A percentile compares a stretch with the other conserved stretches of the same genome.
Conservation (phyloP, 2,113 vertebrate genomes). For the Phodopus roborovskii region DNA sequence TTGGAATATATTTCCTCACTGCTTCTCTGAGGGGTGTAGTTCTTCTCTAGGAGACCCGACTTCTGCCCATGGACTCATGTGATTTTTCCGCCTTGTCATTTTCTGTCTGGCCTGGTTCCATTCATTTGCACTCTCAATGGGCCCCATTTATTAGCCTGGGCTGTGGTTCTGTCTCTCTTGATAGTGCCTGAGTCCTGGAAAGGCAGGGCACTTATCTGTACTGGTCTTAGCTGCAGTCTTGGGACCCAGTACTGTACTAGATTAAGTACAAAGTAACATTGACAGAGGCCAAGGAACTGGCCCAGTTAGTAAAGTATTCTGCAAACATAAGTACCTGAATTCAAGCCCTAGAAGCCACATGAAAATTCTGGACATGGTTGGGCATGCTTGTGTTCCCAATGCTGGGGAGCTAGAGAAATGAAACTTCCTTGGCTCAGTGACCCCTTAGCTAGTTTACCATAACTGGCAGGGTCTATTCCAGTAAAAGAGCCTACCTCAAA, state of each 20-base stretch:
- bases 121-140: not conserved
- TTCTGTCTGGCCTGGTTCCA: no score
- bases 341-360: not conserved
- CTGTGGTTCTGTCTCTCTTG: not conserved
- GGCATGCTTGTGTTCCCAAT: not conserved
- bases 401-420: not conserved
- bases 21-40: not conserved
- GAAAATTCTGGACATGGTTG: not conserved
- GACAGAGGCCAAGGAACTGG: no score
- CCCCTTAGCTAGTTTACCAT: no score
- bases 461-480: not conserved
- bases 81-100: not conserved
- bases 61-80: fast-evolving
- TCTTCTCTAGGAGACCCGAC: not conserved
- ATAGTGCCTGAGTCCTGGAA: not conserved
- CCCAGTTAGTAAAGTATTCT: not conserved
- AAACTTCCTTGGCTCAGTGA: no score
- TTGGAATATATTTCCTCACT: no score
- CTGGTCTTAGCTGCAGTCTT: not conserved
- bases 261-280: not conserved
- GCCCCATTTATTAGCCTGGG: not conserved
- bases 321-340: not conserved
- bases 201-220: fast-evolving
- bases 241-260: not conserved
- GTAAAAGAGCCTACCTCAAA: not conserved